Evolutionary conservation across 2,113 vertebrate species (phyloP), one percentile per base, ranked within the genome.

Genomic region (Perccottus glenii): DNA sequence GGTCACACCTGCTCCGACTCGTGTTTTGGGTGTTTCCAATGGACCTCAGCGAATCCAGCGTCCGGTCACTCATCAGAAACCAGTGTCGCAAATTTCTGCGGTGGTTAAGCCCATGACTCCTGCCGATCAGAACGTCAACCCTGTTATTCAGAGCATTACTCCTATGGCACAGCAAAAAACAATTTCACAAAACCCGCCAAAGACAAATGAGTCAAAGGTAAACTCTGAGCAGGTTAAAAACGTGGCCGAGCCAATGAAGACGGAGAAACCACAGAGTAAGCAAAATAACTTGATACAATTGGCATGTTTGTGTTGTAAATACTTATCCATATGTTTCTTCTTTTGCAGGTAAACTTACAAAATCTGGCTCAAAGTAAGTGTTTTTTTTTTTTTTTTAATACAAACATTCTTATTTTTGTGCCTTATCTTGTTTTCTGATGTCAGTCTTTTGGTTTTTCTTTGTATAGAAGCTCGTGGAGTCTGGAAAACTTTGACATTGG

Each of bases 401-500:
- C 19, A 27, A 27, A 27, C n/a, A 0, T 46, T 6, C 3, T 4
- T 3, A 1, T 38, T 6, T 33, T 16, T 16, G 32, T 49, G 3
- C 19, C 0, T 11, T 33, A 5, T 11, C 16, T 32, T 32, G 5
- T 9, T 36, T 43, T 43, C 10, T 35, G 6, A 9, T 8, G 35
- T 46, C 44, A n/a, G 5, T 56, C 6, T 2, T 43, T 44, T 9
- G n/a, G 59, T 14, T 61, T 74, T 64, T 68, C 7, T 33, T 61
- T 42, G 16, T 46, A 9, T 82, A 99, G 96, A 70, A 94, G 93
- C 66, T 94, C 93, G 0, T 99, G 98, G 98, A 93, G 85, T 57
- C 90, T 99, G 73, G 96, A 98, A 56, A 95, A 98, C 19, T 99
- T 99, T 89, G 98, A 99, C 81, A 96, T 99, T 15, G 96, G 96